phyloP scores from a whole-genome alignment of 37 sponge, comb jelly and placozoan species.

The Beroe forskalii region DNA sequence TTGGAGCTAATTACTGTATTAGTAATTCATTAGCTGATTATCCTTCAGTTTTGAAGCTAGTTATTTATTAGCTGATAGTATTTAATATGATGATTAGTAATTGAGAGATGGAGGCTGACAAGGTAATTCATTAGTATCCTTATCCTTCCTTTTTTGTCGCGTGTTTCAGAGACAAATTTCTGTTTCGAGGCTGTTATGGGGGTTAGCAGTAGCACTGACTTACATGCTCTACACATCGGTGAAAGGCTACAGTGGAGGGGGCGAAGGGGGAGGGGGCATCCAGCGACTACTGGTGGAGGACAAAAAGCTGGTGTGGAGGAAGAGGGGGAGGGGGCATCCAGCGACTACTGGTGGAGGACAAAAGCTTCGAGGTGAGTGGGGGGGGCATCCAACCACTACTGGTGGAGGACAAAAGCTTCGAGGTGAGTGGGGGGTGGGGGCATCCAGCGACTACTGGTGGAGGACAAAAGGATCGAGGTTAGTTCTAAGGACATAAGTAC shows the following conservation, averaged over 20 bases:
- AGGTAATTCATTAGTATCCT: no score
- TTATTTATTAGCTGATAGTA: no score
- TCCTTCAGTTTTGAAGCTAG: no score
- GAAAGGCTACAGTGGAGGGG: not conserved
- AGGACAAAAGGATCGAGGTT: not conserved
- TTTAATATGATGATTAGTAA: no score
- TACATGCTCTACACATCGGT: not conserved
- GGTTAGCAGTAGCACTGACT: no score
- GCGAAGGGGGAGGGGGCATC: not conserved
- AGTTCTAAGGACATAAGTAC: not conserved
- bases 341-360: not conserved
- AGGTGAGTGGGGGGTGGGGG: not conserved
- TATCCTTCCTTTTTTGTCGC: no score
- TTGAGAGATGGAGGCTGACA: no score
- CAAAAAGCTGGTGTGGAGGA: not conserved
- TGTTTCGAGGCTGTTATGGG: not conserved
- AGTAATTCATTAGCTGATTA: no score
- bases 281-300: not conserved
- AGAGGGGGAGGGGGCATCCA: not conserved
- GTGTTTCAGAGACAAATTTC: no score
- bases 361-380: not conserved
- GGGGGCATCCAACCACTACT: not conserved
- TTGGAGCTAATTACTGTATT: no score
- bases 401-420: not conserved
- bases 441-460: not conserved